Evolutionary conservation across 1,140 invertebrate genomes (phyloP), one percentile per base, ranked within the genome.

Genomic region (Melipona quadrifasciata): DNA sequence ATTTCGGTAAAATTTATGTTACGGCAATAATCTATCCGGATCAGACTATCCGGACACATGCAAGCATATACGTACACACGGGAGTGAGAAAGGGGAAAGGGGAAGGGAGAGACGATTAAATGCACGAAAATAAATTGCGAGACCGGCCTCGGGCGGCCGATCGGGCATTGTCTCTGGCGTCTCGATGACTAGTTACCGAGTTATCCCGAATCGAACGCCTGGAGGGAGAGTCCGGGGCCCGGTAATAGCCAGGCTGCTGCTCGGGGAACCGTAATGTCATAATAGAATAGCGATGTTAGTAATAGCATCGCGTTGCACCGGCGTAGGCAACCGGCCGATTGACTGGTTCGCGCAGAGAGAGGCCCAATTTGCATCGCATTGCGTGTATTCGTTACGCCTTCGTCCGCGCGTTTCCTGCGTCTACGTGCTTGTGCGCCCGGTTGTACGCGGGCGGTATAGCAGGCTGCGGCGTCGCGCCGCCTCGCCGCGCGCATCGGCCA

Each of bases 251-350:
- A 67, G 78, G 67, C 84, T 71, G 81, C 82, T 90, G 87, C 90
- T 91, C 92, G 89, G 90, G 91, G 90, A 92, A 91, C 87, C 89
- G 89, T 94, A 93, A 94, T 93, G 89, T 93, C 89, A 93, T 95
- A 95, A 95, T 94, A 93, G 92, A 93, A 94, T 95, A 95, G 93
- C 92, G 92, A 95, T 93, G 94, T 95, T 94, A 95, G 93, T 93
- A 94, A 94, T 94, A 93, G 91, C 92, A 93, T 93, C 90, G 91
- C 86, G 88, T 82, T 86, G 86, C 85, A 88, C 86, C 73, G 75
- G 86, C 79, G 70, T 87, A 86, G 85, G 87, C 74, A 90, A 87
- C 84, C 80, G 81, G 83, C 84, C 85, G 88, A 90, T 87, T 87
- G 90, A 91, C 82, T 85, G 85, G 87, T 75, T 87, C 75, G 70